Evolutionary conservation across 2,888 invertebrate genomes (phyloP).

Genomic region (Crepidodera aurea): DNA sequence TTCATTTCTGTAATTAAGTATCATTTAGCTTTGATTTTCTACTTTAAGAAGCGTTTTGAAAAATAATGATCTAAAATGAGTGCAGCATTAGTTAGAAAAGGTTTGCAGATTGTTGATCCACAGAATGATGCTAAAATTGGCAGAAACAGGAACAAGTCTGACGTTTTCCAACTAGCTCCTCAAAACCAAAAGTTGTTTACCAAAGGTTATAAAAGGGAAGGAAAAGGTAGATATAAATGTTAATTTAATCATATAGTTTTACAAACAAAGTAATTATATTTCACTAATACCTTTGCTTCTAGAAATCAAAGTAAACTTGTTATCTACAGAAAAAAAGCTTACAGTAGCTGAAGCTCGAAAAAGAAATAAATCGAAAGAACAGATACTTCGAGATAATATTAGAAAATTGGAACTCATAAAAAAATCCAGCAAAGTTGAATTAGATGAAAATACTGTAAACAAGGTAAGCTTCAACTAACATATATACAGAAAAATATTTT

Average conservation of each 20-base stretch:
- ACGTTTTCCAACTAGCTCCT: slow-evolving; percentile 48
- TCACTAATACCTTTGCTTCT: slow-evolving; percentile 26
- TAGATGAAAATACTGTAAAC: slow-evolving; percentile 51
- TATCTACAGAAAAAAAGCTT: slow-evolving; percentile 51
- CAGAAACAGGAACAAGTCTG: slow-evolving; percentile 44
- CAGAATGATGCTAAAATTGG: slow-evolving; percentile 40
- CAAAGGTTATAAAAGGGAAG: slow-evolving; percentile 44
- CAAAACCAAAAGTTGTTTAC: slow-evolving; percentile 49
- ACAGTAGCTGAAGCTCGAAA: slow-evolving; percentile 55
- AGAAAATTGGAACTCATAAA: slow-evolving; percentile 53
- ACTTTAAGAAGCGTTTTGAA: too few relatives aligned
- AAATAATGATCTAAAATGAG: slow-evolving; percentile 50
- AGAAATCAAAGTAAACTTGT: slow-evolving; percentile 47
- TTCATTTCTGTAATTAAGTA: too few relatives aligned
- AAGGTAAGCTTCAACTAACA: too few relatives aligned
- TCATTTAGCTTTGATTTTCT: too few relatives aligned
- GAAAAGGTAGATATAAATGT: slow-evolving; percentile 39
- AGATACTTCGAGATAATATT: slow-evolving; percentile 55
- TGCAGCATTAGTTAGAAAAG: slow-evolving; percentile 54
- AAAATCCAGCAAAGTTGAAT: slow-evolving; percentile 51
- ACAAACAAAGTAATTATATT: too few relatives aligned
- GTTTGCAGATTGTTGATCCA: slow-evolving; percentile 55
- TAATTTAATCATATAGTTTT: too few relatives aligned
- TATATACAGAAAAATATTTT: too few relatives aligned
- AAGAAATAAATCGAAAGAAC: slow-evolving; percentile 51